Evolutionary conservation across 53 echinoderm and acorn worm genomes (phyloP).

Genomic region (Henricia sp.): DNA sequence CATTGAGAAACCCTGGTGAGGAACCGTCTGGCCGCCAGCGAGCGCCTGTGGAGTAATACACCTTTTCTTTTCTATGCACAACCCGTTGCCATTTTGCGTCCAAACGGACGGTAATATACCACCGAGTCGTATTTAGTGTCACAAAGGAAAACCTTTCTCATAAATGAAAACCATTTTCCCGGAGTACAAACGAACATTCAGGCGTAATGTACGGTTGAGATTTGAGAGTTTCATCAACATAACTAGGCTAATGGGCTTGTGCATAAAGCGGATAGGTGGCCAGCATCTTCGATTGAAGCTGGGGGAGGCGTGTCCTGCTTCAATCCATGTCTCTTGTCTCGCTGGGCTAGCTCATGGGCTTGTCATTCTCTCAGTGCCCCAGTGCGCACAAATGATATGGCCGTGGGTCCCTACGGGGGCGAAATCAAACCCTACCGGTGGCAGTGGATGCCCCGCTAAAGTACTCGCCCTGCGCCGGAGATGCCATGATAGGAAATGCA

Average conservation of each 20-base stretch:
- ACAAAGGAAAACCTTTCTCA: no score
- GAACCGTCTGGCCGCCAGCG: no score
- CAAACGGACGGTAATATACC: no score
- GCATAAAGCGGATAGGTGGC: constrained; percentile 27
- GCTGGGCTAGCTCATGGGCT: constrained; percentile 38
- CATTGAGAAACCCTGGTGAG: no score
- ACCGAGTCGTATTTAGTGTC: no score
- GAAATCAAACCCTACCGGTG: constrained; percentile 32
- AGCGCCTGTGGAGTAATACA: no score
- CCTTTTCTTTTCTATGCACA: no score
- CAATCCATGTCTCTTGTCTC: constrained; percentile 3
- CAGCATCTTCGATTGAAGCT: constrained; percentile 26
- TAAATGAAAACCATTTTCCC: no score
- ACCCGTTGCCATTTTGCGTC: no score
- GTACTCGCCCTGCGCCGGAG: constrained; percentile 26
- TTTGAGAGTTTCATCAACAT: not conserved
- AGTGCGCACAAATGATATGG: constrained; percentile 48
- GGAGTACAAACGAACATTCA: not conserved
- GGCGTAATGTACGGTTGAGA: not conserved
- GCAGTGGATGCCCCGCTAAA: constrained; percentile 30
- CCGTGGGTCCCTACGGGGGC: constrained; percentile 18
- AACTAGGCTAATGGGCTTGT: constrained; percentile 52
- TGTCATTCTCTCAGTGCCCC: constrained; percentile 32
- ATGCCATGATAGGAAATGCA: constrained; percentile 52
- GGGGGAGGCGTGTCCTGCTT: constrained; percentile 36